A percentile compares a stretch with the other conserved stretches of the same genome.
These are phyloP conservation scores for Chaenogobius annularis DNA, from an alignment of 2,113 vertebrate species.

Conservation along the genomic window DNA sequence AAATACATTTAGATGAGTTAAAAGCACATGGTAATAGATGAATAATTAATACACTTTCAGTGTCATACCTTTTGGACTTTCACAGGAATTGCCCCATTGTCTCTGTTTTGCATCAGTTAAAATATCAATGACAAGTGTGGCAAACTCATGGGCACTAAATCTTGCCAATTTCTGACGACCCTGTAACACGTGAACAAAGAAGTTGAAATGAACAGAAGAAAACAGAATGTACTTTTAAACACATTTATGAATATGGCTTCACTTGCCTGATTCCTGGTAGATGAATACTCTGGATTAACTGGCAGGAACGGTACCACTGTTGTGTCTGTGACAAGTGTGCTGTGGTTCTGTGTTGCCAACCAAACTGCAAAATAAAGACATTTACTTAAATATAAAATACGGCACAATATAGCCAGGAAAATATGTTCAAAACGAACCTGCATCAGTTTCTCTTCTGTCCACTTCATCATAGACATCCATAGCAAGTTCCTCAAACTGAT, in stretches of 20 bases:
- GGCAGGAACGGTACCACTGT: conserved; percentile 97
- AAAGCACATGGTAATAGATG: background rate
- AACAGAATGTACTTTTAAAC: background rate
- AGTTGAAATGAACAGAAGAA: background rate
- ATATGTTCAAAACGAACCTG: conserved; percentile 76
- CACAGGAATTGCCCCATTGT: conserved; percentile 88
- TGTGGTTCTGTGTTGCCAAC: conserved; percentile 97
- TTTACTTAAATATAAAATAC: rapidly evolving
- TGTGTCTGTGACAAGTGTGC: conserved; percentile 93
- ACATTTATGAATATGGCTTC: background rate
- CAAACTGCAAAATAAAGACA: conserved; percentile 79
- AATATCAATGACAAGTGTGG: conserved; percentile 94
- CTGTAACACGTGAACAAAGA: conserved; percentile 60
- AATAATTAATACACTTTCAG: background rate
- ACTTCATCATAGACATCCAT: conserved; percentile 99
- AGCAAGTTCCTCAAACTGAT: conserved; percentile 97
- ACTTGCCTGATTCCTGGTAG: conserved; percentile 94
- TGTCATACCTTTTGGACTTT: conserved; percentile 85
- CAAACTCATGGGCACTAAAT: conserved; percentile 97
- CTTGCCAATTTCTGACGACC: conserved; percentile 95
- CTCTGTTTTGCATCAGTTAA: conserved; percentile 94
- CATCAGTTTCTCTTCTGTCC: conserved; percentile 95
- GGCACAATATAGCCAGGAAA: background rate
- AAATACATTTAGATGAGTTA: background rate
- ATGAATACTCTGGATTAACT: conserved; percentile 97